These are phyloP conservation scores for Sinhomidia bicolor DNA, from an alignment of 2,888 invertebrate genomes.

Conservation along the genomic window DNA sequence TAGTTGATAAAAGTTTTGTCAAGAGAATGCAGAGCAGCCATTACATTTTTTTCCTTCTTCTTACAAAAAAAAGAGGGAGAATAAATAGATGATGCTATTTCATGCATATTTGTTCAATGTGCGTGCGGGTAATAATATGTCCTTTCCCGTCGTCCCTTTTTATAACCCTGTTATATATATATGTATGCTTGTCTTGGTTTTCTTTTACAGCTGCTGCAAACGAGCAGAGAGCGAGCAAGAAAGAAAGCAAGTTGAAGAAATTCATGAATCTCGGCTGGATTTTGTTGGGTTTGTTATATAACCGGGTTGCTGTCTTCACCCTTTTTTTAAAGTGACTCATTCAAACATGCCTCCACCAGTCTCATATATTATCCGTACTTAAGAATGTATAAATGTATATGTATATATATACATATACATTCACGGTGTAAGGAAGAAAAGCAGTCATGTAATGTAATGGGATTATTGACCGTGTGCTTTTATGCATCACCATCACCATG, in stretches of 20 bases:
- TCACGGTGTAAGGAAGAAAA: no score
- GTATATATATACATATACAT: no score
- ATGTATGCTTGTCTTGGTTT: slow-evolving; percentile 35
- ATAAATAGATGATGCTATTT: slow-evolving; percentile 27
- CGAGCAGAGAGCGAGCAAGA: slow-evolving; percentile 11
- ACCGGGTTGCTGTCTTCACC: slow-evolving; percentile 38
- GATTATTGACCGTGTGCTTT: slow-evolving; percentile 72
- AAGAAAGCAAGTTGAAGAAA: slow-evolving; percentile 33
- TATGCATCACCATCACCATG: slow-evolving; percentile 21
- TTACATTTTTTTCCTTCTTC: slow-evolving; percentile 61
- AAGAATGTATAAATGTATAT: no score
- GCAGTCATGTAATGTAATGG: slow-evolving; percentile 66
- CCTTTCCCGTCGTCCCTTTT: not conserved
- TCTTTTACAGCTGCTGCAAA: not conserved
- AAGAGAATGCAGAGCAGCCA: slow-evolving; percentile 55
- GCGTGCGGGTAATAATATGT: slow-evolving; percentile 38
- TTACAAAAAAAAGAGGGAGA: slow-evolving; percentile 10
- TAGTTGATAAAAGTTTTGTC: slow-evolving; percentile 15
- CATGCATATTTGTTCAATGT: slow-evolving; percentile 54
- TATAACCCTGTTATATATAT: slow-evolving; percentile 1
- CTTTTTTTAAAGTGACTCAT: not conserved
- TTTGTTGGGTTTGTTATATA: slow-evolving; percentile 7
- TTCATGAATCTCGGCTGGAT: slow-evolving; percentile 31
- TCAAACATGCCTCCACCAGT: not conserved
- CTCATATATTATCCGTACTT: no score